Evolutionary conservation across 2,797 vertebrate genomes (phyloP).

Genomic region (Pseudochirops cupreus): DNA sequence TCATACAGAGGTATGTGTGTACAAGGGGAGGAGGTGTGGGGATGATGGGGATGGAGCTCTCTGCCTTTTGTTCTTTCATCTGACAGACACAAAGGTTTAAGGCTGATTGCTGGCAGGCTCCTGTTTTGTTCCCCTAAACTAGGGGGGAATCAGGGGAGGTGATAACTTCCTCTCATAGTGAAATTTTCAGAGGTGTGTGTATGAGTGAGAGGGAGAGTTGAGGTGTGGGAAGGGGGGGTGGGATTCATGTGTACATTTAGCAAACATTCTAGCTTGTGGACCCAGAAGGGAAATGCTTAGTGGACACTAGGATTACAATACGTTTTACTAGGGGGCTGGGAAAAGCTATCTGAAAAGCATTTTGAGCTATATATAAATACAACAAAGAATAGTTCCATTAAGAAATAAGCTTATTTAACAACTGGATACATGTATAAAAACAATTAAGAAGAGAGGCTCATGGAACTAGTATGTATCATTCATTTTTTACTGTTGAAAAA

Average conservation of each 20-base stretch:
- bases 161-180: background rate
- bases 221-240: fast-evolving
- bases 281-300: background rate
- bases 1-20: constrained; percentile 38
- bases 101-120: constrained; percentile 31
- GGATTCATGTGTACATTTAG: background rate
- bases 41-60: constrained; percentile 58
- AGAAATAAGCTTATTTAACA: constrained; percentile 41
- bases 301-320: constrained; percentile 7
- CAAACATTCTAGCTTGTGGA: background rate
- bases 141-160: background rate
- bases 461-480: background rate
- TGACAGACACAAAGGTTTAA: constrained; percentile 78
- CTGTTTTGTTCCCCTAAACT: background rate
- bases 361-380: constrained; percentile 10
- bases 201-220: constrained; percentile 3
- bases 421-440: constrained; percentile 41
- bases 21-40: constrained; percentile 5
- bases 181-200: constrained; percentile 15
- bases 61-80: constrained; percentile 83
- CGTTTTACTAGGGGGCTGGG: background rate
- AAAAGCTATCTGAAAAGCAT: background rate
- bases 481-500: background rate
- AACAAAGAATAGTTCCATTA: constrained; percentile 16
- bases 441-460: background rate